Conservation (phyloP, 1,140 invertebrate species). For the Phymastichus coffea region DNA sequence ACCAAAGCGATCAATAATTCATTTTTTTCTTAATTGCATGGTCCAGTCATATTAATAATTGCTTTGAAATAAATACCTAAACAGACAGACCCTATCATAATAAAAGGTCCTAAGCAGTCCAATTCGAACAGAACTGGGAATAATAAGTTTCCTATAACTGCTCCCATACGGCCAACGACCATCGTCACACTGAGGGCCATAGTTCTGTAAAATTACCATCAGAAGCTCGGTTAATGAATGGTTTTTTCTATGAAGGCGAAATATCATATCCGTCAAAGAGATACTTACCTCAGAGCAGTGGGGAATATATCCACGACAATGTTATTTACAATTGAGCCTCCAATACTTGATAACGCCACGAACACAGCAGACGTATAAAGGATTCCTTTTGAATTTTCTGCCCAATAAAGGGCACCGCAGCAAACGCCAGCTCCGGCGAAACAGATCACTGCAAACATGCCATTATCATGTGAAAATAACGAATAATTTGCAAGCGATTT, state of each 20-base stretch:
- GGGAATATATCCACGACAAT: conserved; percentile 49
- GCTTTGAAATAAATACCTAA: conserved; percentile 37
- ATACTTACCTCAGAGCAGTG: conserved; percentile 41
- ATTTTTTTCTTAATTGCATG: too few relatives aligned
- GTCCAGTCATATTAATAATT: too few relatives aligned
- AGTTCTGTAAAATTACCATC: conserved; percentile 47
- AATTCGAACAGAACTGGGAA: conserved; percentile 50
- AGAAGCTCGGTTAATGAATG: too few relatives aligned
- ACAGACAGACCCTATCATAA: conserved; percentile 48
- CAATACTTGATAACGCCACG: conserved; percentile 47
- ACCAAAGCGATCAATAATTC: neutral
- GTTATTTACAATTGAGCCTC: conserved; percentile 45
- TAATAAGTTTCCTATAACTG: conserved; percentile 49
- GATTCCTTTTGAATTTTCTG: conserved; percentile 39
- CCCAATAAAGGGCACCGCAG: conserved; percentile 46
- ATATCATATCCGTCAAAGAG: neutral
- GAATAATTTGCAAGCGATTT: conserved; percentile 29
- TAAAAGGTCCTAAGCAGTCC: conserved; percentile 47
- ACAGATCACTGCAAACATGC: conserved; percentile 49
- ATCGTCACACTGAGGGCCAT: conserved; percentile 52
- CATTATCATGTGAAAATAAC: too few relatives aligned
- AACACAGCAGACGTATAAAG: conserved; percentile 46
- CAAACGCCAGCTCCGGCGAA: conserved; percentile 42
- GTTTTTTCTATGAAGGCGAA: conserved; percentile 8
- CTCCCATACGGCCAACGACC: conserved; percentile 50